Evolutionary conservation across 2,113 vertebrate genomes (phyloP).

Genomic region (Suricata suricatta): DNA sequence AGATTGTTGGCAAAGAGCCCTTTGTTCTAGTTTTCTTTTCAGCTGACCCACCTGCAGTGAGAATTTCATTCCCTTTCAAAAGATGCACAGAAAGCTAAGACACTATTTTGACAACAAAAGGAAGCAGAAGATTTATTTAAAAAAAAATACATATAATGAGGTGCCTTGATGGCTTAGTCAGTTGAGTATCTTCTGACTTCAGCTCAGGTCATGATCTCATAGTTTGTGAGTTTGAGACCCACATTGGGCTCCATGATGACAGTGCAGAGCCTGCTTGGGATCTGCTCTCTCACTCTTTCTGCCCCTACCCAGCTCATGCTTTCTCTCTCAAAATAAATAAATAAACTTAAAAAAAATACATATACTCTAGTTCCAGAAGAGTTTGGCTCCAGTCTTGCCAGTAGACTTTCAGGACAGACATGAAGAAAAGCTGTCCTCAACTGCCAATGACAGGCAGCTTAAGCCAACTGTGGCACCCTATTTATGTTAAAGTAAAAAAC

Average conservation of each 20-base stretch:
- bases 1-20: background rate
- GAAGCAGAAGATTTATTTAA: background rate
- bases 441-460: background rate
- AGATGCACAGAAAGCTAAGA: background rate
- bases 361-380: background rate
- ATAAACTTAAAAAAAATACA: background rate
- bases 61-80: background rate
- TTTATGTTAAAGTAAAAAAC: constrained; percentile 14
- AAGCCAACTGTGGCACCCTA: background rate
- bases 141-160: background rate
- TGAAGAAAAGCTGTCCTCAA: background rate
- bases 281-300: too few species aligned
- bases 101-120: background rate
- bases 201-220: too few species aligned
- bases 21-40: background rate
- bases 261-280: too few species aligned
- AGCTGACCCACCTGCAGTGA: background rate
- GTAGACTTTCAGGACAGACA: background rate
- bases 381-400: background rate
- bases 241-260: too few species aligned
- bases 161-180: too few species aligned
- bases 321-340: too few species aligned
- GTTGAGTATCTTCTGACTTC: too few species aligned
- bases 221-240: too few species aligned
- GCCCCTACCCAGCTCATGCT: too few species aligned